These are phyloP conservation scores for Tadarida brasiliensis DNA, from an alignment of 2,797 vertebrate genomes.

Conservation along the genomic window DNA sequence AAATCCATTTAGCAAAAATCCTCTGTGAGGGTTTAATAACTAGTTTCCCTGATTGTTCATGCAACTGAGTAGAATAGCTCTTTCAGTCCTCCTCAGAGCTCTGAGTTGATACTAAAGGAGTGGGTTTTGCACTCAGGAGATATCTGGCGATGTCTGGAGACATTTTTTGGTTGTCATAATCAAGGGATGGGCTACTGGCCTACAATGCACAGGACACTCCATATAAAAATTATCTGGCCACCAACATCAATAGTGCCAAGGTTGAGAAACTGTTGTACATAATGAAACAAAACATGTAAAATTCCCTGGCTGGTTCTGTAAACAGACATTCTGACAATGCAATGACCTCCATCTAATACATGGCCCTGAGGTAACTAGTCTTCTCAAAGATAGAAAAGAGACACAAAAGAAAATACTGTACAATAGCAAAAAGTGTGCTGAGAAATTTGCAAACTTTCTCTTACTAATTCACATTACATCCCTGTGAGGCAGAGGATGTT, in stretches of 20 bases:
- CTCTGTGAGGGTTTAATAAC: constrained; percentile 34
- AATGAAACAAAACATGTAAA: background rate
- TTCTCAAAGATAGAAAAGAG: background rate
- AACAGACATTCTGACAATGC: background rate
- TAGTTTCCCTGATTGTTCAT: constrained; percentile 13
- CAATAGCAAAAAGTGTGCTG: background rate
- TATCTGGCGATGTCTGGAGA: background rate
- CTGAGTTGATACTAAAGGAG: background rate
- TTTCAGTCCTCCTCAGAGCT: background rate
- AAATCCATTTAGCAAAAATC: constrained; percentile 50
- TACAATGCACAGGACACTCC: background rate
- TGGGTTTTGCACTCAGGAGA: background rate
- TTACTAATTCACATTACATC: background rate
- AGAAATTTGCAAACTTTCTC: background rate
- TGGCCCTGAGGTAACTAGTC: background rate
- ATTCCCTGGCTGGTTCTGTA: background rate
- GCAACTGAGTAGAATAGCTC: background rate
- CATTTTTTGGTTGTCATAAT: background rate
- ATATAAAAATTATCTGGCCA: background rate
- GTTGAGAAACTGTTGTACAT: background rate
- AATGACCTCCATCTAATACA: background rate
- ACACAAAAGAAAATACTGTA: background rate
- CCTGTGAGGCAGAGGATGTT: background rate
- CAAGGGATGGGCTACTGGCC: background rate
- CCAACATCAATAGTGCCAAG: background rate